Evolutionary conservation across 2,113 vertebrate genomes (phyloP).

Genomic region (Struthidea cinerea): DNA sequence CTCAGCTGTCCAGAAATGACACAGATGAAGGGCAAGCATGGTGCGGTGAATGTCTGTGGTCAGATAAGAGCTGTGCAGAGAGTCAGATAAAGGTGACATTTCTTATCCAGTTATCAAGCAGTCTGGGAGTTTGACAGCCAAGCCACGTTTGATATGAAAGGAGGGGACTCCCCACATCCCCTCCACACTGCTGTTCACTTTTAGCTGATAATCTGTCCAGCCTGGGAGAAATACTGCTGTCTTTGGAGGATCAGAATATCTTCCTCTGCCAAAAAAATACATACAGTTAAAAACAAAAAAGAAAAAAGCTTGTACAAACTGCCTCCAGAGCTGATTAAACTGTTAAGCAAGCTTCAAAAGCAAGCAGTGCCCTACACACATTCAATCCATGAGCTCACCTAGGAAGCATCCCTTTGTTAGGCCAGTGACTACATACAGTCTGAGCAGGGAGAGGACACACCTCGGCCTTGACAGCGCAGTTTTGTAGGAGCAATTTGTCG

Average conservation of each 20-base stretch:
- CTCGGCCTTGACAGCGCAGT: accelerated
- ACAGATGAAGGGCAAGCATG: accelerated
- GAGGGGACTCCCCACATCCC: not conserved
- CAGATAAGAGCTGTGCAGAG: not conserved
- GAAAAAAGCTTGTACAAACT: not conserved
- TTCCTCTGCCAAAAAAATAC: not conserved
- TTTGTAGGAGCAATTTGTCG: not conserved
- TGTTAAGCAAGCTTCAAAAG: not conserved
- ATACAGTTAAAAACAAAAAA: not conserved
- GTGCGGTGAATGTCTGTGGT: not conserved
- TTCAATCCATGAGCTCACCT: not conserved
- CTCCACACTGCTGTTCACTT: not conserved
- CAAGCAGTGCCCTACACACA: not conserved
- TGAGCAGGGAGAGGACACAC: not conserved
- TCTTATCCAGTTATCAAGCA: not conserved
- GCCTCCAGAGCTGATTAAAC: not conserved
- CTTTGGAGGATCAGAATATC: not conserved
- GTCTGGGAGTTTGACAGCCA: not conserved
- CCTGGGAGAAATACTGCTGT: not conserved
- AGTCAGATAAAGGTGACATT: not conserved
- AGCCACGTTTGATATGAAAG: not conserved
- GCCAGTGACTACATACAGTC: not conserved
- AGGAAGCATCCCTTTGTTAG: not conserved
- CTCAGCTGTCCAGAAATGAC: not conserved
- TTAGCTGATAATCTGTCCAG: not conserved